Percentiles rank a stretch among this genome's conserved stretches.
Conservation (phyloP, 2,888 invertebrate genomes). For the Microctonus hyperodae region DNA sequence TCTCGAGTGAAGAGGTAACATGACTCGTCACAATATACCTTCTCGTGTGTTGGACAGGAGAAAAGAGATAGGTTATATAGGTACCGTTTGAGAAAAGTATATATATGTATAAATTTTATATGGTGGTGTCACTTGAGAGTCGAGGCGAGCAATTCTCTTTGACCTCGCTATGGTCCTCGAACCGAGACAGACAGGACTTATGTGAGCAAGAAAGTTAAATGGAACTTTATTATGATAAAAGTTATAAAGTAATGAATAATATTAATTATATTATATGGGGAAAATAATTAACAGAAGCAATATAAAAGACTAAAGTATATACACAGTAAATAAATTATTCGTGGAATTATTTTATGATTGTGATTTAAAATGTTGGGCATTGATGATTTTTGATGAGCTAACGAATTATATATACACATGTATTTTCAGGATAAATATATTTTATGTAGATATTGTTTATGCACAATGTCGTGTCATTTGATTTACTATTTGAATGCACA, state of each 20-base stretch:
- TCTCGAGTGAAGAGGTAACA: constrained; percentile 15
- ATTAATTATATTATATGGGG: too few species aligned
- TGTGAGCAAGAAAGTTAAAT: neutral
- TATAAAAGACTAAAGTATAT: too few species aligned
- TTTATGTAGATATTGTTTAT: too few species aligned
- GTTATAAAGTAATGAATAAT: neutral
- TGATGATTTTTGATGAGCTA: too few species aligned
- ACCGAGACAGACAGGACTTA: constrained; percentile 16
- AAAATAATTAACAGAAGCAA: too few species aligned
- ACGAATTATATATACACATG: too few species aligned
- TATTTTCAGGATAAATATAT: too few species aligned
- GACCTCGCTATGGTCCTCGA: constrained; percentile 27
- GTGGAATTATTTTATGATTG: too few species aligned
- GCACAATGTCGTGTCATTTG: too few species aligned
- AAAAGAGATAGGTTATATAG: neutral
- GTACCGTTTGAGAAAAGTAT: constrained; percentile 5
- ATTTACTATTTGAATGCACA: too few species aligned
- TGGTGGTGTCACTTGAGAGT: constrained; percentile 3
- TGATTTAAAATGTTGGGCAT: too few species aligned
- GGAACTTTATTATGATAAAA: neutral
- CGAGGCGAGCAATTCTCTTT: constrained; percentile 14
- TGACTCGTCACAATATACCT: neutral
- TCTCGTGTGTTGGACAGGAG: neutral
- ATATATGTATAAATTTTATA: neutral
- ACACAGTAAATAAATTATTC: too few species aligned